These are phyloP conservation scores for Equus przewalskii DNA, from an alignment of 2,113 vertebrate species.

Conservation along the genomic window DNA sequence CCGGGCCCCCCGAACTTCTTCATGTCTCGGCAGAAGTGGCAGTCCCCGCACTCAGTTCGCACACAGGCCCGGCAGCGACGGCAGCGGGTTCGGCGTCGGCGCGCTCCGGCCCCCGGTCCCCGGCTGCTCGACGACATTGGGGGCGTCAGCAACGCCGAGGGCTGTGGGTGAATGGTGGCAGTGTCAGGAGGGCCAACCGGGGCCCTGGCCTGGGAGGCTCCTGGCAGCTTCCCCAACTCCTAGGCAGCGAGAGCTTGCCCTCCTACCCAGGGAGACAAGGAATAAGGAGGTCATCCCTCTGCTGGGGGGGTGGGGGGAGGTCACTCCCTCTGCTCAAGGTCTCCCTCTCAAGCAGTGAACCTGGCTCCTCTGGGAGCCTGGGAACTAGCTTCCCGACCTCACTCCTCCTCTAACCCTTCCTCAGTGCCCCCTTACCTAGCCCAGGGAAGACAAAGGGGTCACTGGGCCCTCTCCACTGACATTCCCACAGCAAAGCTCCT, in stretches of 20 bases:
- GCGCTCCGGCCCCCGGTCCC: conserved; percentile 92
- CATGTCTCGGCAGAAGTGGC: conserved; percentile 98
- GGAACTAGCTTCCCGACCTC: conserved; percentile 42
- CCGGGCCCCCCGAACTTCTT: conserved; percentile 97
- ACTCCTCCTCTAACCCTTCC: not conserved
- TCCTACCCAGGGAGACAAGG: not conserved
- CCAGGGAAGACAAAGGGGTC: not conserved
- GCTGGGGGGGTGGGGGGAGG: not conserved
- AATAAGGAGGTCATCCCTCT: not conserved
- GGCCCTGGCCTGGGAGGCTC: not conserved
- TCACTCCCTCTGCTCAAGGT: conserved; percentile 6
- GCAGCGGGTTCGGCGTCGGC: conserved; percentile 95
- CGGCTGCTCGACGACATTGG: conserved; percentile 96
- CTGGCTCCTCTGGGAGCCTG: not conserved
- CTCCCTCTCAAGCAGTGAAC: not conserved
- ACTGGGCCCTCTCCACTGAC: not conserved
- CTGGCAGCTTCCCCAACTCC: not conserved
- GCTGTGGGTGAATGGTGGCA: conserved; percentile 71
- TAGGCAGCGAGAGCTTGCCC: not conserved
- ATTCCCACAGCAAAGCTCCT: conserved; percentile 5
- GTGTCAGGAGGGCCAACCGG: not conserved
- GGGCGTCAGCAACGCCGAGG: conserved; percentile 90
- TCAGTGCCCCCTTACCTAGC: not conserved
- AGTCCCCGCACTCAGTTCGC: conserved; percentile 96
- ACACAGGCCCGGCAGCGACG: conserved; percentile 96